These are phyloP conservation scores for Megalopta genalis DNA, from an alignment of 1,140 invertebrate species.

Conservation along the genomic window DNA sequence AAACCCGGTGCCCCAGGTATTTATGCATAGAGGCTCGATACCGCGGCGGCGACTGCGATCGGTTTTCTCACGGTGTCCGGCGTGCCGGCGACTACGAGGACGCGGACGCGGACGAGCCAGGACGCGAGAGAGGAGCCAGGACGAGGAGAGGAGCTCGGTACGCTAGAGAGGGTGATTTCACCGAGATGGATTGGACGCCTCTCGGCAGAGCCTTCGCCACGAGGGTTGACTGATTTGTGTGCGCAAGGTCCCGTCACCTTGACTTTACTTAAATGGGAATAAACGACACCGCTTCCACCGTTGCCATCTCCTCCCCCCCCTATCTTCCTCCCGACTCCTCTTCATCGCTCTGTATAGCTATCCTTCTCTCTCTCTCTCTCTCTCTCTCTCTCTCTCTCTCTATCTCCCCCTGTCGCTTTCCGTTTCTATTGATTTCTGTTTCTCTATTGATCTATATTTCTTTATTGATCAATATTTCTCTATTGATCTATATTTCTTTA, in stretches of 20 bases:
- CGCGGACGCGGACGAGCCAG: slow-evolving; percentile 48
- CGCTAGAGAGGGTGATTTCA: slow-evolving; percentile 62
- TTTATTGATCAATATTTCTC: too few species aligned
- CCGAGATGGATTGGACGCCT: slow-evolving; percentile 70
- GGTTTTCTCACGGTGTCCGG: slow-evolving; percentile 66
- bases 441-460: too few species aligned
- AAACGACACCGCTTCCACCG: slow-evolving; percentile 65
- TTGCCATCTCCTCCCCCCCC: slow-evolving; percentile 46
- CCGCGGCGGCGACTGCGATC: slow-evolving; percentile 30
- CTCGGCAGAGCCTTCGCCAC: slow-evolving; percentile 52
- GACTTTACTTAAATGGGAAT: slow-evolving; percentile 75
- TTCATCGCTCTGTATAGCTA: too few species aligned
- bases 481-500: too few species aligned
- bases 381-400: too few species aligned
- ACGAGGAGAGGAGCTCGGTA: slow-evolving; percentile 15
- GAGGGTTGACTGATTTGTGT: slow-evolving; percentile 75
- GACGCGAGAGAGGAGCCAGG: slow-evolving; percentile 45
- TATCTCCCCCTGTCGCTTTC: too few species aligned
- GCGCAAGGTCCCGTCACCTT: slow-evolving; percentile 70
- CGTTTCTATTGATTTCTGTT: too few species aligned
- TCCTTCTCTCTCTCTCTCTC: too few species aligned
- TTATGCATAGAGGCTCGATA: slow-evolving; percentile 50
- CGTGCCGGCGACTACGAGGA: slow-evolving; percentile 45
- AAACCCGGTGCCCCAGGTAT: slow-evolving; percentile 31
- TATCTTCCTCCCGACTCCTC: neutral